Conservation (phyloP, 1,140 invertebrate genomes). For the Pogonus chalceus region DNA sequence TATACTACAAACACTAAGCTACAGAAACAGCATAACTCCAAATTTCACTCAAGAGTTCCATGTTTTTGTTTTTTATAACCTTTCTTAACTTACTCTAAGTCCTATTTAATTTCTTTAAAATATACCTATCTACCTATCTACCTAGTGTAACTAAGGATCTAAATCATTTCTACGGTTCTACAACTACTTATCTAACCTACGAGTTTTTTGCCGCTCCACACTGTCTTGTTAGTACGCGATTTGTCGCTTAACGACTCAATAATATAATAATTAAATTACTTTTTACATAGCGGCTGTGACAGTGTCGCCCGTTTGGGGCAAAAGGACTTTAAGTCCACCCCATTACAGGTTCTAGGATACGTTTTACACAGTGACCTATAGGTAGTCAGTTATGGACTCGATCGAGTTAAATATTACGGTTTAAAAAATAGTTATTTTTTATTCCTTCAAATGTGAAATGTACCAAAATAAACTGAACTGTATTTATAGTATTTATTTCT, state of each 20-base stretch:
- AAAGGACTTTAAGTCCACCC: not conserved
- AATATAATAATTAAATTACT: slow-evolving; percentile 1
- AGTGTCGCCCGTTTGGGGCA: not conserved
- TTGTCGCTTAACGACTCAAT: not conserved
- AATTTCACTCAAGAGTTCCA: not conserved
- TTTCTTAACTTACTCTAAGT: not conserved
- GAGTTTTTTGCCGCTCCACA: not conserved
- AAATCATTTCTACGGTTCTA: slow-evolving; percentile 1
- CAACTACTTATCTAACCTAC: not conserved
- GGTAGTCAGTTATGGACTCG: slow-evolving; percentile 6
- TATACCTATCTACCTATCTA: slow-evolving; percentile 6
- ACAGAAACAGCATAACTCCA: not conserved
- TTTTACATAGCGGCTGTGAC: slow-evolving; percentile 3
- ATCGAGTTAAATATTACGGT: slow-evolving; percentile 4
- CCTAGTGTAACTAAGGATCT: slow-evolving; percentile 2
- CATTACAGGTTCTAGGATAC: not conserved
- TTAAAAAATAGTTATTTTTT: slow-evolving; percentile 4
- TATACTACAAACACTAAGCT: not conserved
- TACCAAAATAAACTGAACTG: slow-evolving; percentile 5
- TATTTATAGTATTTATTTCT: not conserved
- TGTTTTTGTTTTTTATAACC: not conserved
- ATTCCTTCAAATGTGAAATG: slow-evolving; percentile 1
- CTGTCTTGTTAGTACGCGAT: not conserved
- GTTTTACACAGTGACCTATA: slow-evolving; percentile 4
- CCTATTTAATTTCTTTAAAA: slow-evolving; percentile 6